Evolutionary conservation across 2,113 vertebrate species (phyloP).

Genomic region (Orthonyx spaldingii): DNA sequence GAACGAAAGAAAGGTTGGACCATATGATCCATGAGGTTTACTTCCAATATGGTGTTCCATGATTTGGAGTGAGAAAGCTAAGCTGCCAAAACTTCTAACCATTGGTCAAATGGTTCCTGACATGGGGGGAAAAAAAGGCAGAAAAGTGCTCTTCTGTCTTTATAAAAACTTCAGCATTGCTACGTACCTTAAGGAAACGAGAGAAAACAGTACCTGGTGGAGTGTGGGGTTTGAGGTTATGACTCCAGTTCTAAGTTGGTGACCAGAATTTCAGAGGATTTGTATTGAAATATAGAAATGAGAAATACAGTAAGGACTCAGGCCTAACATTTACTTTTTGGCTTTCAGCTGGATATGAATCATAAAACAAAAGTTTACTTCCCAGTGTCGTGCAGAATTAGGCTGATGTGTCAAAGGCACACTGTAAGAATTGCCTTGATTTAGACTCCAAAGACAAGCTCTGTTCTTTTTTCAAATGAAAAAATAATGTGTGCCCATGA

Average conservation of each 20-base stretch:
- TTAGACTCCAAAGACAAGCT: not conserved
- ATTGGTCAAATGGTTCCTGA: not conserved
- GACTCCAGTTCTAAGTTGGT: not conserved
- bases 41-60: not conserved
- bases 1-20: not conserved
- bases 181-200: not conserved
- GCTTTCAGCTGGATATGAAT: not conserved
- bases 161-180: not conserved
- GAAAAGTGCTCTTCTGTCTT: not conserved
- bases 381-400: not conserved
- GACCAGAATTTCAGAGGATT: not conserved
- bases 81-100: not conserved
- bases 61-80: not conserved
- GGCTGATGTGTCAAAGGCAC: not conserved
- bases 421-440: not conserved
- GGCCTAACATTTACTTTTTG: not conserved
- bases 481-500: not conserved
- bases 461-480: not conserved
- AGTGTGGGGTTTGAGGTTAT: not conserved
- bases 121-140: not conserved
- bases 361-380: not conserved
- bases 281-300: not conserved
- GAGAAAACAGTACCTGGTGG: not conserved
- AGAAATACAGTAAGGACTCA: not conserved
- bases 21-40: not conserved